phyloP scores from a whole-genome alignment of 1,140 invertebrate species.

The Neotoxoptera formosana region DNA sequence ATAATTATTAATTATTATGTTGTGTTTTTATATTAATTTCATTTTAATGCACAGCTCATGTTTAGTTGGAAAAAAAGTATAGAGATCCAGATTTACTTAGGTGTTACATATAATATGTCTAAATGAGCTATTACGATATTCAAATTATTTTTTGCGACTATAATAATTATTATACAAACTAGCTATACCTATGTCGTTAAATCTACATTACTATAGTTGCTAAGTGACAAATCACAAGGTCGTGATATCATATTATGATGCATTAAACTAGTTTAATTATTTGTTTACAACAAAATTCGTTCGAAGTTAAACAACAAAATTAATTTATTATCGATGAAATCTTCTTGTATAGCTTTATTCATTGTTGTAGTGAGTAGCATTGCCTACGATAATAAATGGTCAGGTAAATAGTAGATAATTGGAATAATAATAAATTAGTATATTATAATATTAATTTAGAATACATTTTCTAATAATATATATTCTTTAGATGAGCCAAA shows the following conservation, averaged over 20 bases:
- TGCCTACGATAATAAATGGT: not conserved
- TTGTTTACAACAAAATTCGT: not conserved
- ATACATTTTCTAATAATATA: not conserved
- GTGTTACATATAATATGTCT: not conserved
- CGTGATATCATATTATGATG: not conserved
- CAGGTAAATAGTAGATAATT: conserved; percentile 5
- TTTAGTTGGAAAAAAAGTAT: not conserved
- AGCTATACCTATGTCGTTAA: not conserved
- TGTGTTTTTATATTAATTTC: not conserved
- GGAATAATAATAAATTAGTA: not conserved
- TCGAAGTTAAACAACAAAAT: not conserved
- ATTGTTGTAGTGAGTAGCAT: not conserved
- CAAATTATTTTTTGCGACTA: not conserved
- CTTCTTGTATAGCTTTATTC: not conserved
- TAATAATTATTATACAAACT: conserved; percentile 3
- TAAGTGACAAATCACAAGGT: conserved; percentile 33
- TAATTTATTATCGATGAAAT: not conserved
- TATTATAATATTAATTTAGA: not conserved
- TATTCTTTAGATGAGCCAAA: not conserved
- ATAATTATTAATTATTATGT: not conserved
- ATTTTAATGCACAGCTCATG: not conserved
- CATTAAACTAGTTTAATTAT: conserved; percentile 5
- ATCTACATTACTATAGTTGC: not conserved
- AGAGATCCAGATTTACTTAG: not conserved
- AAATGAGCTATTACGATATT: conserved; percentile 2